Base-by-base conservation (phyloP, 1,140 invertebrate genomes). In the Sarcophaga bullata region DNA sequence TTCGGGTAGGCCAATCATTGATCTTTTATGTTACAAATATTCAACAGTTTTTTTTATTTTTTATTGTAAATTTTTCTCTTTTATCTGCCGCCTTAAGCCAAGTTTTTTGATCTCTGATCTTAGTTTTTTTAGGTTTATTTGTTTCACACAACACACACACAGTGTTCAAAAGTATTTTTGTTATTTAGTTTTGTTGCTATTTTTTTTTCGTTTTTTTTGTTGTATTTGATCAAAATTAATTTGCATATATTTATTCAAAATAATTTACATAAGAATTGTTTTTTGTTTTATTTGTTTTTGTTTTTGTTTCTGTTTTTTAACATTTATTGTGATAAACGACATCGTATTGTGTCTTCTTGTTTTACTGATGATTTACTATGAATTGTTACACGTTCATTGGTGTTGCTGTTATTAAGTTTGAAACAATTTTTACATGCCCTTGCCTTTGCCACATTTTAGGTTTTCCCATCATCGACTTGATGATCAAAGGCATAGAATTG, bases 201-300 rank as follows among this genome's bases (percentile, higher is more conserved):
- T n/a, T n/a, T n/a, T n/a, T n/a, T n/a, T n/a, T n/a, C n/a, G n/a
- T 8, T 68, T 17, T 17, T 25, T 6, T 68, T 7, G 0, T 25
- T 19, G 17, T 2, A 2, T 68, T 68, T 68, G 62, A 68, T 17
- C 15, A 68, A 68, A 68, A 19, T 68, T 7, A 25, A 19, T 68
- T 68, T 68, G 62, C 62, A 68, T 68, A n/a, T 68, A 68, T 19
- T 68, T 68, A 68, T 25, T n/a, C 8, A 25, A 37, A 68, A 19
- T 68, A 68, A 68, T 68, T 68, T 68, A 68, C 62, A 68, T 68
- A 68, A n/a, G 10, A 7, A 68, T 68, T n/a, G 19, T 68, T 8
- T 68, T 19, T 68, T 58, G 8, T 68, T 19, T 25, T n/a, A n/a
- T 37, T 37, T 37, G 25, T 37, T 37, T 37, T 2, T 37, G 25